Base-by-base conservation (phyloP, 1,140 invertebrate genomes). In the Aricia agestis region DNA sequence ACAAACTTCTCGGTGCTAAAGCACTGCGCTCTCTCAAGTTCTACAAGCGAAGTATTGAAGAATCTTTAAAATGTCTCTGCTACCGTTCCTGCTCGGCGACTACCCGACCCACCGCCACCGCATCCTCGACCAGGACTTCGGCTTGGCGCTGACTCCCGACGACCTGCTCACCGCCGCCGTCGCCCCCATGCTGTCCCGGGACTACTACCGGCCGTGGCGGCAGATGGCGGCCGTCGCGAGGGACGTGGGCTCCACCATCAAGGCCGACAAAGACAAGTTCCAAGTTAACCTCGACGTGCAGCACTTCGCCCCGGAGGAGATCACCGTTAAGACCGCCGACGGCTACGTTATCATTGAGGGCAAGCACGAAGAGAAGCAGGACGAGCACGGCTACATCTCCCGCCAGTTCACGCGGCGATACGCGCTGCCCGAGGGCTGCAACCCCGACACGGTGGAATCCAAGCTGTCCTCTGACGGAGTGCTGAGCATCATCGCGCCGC, bases 261-360 rank as follows among this genome's bases (percentile, higher is more conserved):
- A 94, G 74, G 85, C 93, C 31, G 95, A 86, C 63, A 90, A 85
- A 67, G 82, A 88, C 6, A 88, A 85, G 63, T 95, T 94, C 75
- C 93, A 96, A 82, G 94, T 95, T 0, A 94, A 93, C 75, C 82
- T 97, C 76, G 97, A 98, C 82, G 96, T 98, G 0, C 94, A 96
- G 58, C 96, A 98, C 74, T 98, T 98, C 82, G 90, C 94, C 52
- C 96, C 97, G 0, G 94, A 82, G n/a, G n/a, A n/a, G n/a, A n/a
- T n/a, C n/a, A n/a, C n/a, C n/a, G n/a, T n/a, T n/a, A n/a, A n/a
- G n/a, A 96, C 94, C 0, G 93, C 94, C 2, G 96, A 97, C 65
- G 94, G 94, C 32, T 93, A 89, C 10, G 89, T 96, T 0, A 81
- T 95, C 1, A 88, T 96, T 1, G 94, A 95, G 74, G 95, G 94